Evolutionary conservation across 30 jellyfish, hydroid and myxozoan species (phyloP).

Genomic region (Turritopsis dohrnii): DNA sequence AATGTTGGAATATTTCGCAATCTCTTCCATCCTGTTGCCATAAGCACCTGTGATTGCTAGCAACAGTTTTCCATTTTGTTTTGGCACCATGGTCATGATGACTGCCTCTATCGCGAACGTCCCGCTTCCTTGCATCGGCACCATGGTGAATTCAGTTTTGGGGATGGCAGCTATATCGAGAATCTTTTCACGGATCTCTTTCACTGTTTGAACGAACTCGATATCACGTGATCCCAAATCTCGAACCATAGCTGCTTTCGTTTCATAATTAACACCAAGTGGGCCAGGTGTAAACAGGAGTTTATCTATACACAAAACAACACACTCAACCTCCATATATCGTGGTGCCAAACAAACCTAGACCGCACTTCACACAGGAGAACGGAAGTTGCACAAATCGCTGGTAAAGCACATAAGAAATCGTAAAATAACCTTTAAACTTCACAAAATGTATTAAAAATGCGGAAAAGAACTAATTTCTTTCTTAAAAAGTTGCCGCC

Average conservation of each 20-base stretch:
- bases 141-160: constrained; percentile 42
- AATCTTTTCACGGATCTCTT: constrained; percentile 48
- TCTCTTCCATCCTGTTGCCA: constrained; percentile 68
- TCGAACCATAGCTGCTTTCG: constrained; percentile 76
- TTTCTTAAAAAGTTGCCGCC: no score
- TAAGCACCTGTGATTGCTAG: constrained; percentile 73
- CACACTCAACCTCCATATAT: no score
- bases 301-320: constrained; percentile 33
- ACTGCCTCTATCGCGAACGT: constrained; percentile 87
- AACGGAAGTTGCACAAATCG: no score
- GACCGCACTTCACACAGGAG: no score
- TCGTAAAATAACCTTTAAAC: no score
- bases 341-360: no score
- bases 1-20: constrained; percentile 56
- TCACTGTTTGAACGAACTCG: constrained; percentile 61
- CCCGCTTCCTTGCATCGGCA: constrained; percentile 97
- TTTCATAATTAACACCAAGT: constrained; percentile 81
- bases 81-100: constrained; percentile 67
- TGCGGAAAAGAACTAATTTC: no score
- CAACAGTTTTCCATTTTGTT: constrained; percentile 51
- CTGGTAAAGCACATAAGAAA: no score
- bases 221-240: constrained; percentile 83
- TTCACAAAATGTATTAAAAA: no score
- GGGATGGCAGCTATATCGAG: constrained; percentile 60
- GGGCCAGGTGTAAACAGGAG: constrained; percentile 93